phyloP scores from a whole-genome alignment of 2,113 vertebrate species.

The Amphiprion ocellaris region DNA sequence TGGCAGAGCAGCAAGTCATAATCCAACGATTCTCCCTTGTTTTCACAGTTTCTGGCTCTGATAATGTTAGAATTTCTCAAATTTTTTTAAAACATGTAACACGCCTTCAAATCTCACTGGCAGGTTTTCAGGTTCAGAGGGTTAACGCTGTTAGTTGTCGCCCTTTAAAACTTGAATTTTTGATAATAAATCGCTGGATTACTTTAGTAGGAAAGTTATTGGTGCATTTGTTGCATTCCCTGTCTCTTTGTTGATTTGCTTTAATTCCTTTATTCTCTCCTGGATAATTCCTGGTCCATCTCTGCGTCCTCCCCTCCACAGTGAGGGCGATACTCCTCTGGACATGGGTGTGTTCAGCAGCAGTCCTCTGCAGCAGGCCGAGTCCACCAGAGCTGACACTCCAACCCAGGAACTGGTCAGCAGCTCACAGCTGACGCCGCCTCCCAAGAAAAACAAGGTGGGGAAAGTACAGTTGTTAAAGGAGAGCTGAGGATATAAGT shows the following conservation, averaged over 20 bases:
- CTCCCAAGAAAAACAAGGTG: slow-evolving; percentile 85
- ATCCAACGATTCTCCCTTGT: too few relatives aligned
- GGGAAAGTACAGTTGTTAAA: accelerated
- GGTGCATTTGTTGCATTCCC: not conserved
- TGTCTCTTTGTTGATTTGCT: not conserved
- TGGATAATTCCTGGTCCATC: too few relatives aligned
- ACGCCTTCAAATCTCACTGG: too few relatives aligned
- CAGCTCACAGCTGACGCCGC: slow-evolving; percentile 85
- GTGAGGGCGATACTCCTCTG: slow-evolving; percentile 75
- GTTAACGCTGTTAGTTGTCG: too few relatives aligned
- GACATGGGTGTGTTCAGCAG: slow-evolving; percentile 74
- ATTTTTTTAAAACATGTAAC: too few relatives aligned
- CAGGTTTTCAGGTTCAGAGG: too few relatives aligned
- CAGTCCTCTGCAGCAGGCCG: slow-evolving; percentile 52
- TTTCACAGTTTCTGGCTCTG: too few relatives aligned
- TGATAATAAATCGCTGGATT: too few relatives aligned
- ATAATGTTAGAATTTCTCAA: too few relatives aligned
- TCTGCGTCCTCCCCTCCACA: slow-evolving; percentile 23
- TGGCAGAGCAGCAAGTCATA: too few relatives aligned
- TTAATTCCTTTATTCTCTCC: accelerated
- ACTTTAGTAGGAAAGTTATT: too few relatives aligned
- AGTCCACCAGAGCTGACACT: slow-evolving; percentile 58
- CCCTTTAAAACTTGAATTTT: too few relatives aligned
- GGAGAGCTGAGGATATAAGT: not conserved
- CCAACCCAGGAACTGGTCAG: slow-evolving; percentile 77